Base-by-base conservation (phyloP, 2,113 vertebrate species). In the Gallinago paraguaiae region DNA sequence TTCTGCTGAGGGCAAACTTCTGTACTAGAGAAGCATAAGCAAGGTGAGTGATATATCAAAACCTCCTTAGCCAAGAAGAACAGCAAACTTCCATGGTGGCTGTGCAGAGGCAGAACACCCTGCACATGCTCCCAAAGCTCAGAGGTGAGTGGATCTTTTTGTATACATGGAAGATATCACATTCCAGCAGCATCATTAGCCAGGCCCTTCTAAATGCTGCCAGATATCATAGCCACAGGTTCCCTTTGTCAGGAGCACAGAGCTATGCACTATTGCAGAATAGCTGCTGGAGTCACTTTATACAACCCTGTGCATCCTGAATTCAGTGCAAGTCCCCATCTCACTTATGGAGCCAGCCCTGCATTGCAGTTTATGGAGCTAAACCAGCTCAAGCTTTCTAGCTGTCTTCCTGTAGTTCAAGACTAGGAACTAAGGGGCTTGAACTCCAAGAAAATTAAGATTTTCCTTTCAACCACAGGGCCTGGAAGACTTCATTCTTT, bases 201-300 rank as follows among this genome's bases (percentile, higher is more conserved):
- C 71, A 88, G 68, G 17, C 15, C 61, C 31, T 28, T 31, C 33
- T 31, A 87, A 86, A 57, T 46, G 54, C 59, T 93, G 72, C 24
- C 81, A 93, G 45, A 14, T 5, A 8, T 6, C 12, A 63, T 0
- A 83, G n/a, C 11, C 46, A 54, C 0, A 0, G 27, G 53, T 27
- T 59, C 10, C 16, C 18, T 70, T 37, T 37, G 50, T 3, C 9
- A 3, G 41, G 31, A 67, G 23, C 51, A 27, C 69, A 69, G 41
- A 76, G 23, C 37, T 11, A 24, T 0, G 0, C 1, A 5, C 25
- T 31, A 27, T 1, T 79, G 50, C 13, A 56, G 39, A 74, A 25
- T 7, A 78, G 33, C 19, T 28, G 50, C 78, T 77, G 79, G 35
- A 56, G 11, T 17, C 30, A 28, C 45, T 13, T 78, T 10, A 2